Percentiles rank a stretch among this genome's conserved stretches.
phyloP scores from a whole-genome alignment of 2,113 vertebrate genomes.

The Bubo blakistoni region DNA sequence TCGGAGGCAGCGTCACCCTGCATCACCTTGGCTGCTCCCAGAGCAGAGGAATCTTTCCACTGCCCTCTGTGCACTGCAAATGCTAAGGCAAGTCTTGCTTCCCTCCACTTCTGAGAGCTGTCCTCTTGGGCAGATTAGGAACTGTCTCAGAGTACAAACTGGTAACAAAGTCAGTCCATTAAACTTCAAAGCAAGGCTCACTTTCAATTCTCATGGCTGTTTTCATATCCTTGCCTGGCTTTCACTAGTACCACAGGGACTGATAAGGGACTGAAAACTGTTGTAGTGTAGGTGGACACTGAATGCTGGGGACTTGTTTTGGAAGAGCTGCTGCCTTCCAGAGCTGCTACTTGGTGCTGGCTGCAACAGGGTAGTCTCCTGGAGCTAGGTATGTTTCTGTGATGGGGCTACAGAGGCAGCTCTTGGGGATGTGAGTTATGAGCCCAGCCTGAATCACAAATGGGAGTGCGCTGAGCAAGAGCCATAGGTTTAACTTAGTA shows the following conservation, averaged over 20 bases:
- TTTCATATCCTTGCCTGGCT: not conserved
- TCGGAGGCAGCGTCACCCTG: accelerated
- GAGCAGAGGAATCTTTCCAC: not conserved
- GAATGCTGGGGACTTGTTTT: not conserved
- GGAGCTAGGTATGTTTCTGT: not conserved
- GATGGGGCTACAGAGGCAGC: not conserved
- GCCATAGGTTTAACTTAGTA: not conserved
- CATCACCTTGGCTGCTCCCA: not conserved
- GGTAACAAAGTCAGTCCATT: not conserved
- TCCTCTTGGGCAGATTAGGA: not conserved
- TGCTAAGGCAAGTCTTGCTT: not conserved
- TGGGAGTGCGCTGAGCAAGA: not conserved
- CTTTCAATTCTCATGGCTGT: not conserved
- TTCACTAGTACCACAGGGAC: not conserved
- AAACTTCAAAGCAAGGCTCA: not conserved
- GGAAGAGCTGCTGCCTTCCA: not conserved
- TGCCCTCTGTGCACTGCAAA: not conserved
- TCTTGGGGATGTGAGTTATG: accelerated
- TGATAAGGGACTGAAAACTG: not conserved
- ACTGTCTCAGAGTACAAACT: not conserved
- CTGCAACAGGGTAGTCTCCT: not conserved
- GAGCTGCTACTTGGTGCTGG: not conserved
- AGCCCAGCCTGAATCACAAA: not conserved
- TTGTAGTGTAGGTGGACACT: not conserved
- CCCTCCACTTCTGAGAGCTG: not conserved